Percentiles rank a stretch among this genome's conserved stretches.
phyloP scores from a whole-genome alignment of 1,140 invertebrate species.

The Solenopsis invicta region DNA sequence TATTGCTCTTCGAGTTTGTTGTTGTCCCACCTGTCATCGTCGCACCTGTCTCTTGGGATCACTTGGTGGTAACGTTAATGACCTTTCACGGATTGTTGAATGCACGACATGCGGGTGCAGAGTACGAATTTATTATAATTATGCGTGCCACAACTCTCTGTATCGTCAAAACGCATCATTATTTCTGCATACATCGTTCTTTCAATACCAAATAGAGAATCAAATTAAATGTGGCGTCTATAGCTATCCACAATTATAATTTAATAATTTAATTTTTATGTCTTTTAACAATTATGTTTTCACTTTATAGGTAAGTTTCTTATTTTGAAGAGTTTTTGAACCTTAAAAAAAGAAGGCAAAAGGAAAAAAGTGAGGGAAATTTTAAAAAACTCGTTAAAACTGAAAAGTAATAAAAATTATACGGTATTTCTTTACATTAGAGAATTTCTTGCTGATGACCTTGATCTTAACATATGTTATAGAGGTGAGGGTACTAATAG shows the following conservation, averaged over 20 bases:
- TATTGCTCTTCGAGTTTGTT: conserved; percentile 35
- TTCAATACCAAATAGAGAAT: neutral
- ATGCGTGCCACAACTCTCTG: conserved; percentile 27
- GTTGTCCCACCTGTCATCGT: conserved; percentile 72
- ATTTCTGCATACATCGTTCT: neutral
- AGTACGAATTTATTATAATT: conserved; percentile 58
- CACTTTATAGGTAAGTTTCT: too few species aligned
- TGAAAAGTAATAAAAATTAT: too few species aligned
- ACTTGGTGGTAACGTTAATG: conserved; percentile 77
- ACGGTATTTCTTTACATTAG: too few species aligned
- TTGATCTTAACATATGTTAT: too few species aligned
- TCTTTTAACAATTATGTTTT: neutral
- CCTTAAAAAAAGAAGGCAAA: too few species aligned
- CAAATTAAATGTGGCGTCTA: neutral
- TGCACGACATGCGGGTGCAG: conserved; percentile 68
- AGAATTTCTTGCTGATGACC: too few species aligned
- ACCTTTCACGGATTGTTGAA: conserved; percentile 75
- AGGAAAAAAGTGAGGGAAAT: too few species aligned
- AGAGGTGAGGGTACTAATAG: too few species aligned
- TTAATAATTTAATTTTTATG: neutral
- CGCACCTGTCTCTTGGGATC: conserved; percentile 71
- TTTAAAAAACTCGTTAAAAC: too few species aligned
- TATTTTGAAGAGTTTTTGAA: neutral
- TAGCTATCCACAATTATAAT: neutral
- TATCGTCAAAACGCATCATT: neutral